Base-by-base conservation (phyloP, 2,113 vertebrate species). In the Antigone vipio region DNA sequence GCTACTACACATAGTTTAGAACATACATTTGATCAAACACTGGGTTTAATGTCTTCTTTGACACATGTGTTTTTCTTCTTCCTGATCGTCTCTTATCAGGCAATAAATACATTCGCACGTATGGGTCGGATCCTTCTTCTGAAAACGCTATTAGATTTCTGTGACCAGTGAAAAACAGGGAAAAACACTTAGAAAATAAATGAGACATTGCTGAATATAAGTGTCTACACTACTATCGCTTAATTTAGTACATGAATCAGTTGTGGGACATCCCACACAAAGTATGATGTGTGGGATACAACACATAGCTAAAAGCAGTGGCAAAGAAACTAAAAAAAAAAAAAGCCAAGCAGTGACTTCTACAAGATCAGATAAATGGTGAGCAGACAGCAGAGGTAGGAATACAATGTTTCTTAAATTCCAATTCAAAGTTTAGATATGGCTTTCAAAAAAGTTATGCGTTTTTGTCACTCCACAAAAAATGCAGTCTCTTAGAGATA, bases 41-140 rank as follows among this genome's bases (percentile, higher is more conserved):
- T 0, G 99, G 99, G 96, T 99, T 99, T 66, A 99, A 97, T 2
- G 96, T 99, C 97, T 99, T 99, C 98, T 99, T 99, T 7, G 97
- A 89, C 6, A 99, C 99, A 11, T 98, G 98, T 47, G 99, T 99
- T 99, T 99, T 99, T 98, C 99, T 98, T 95, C 99, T 97, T 78
- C 99, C 99, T 0, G 99, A 99, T 63, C 99, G 97, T 55, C 99
- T 98, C 95, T 99, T 99, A 97, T 99, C 99, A 55, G 99, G 99
- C 38, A 99, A 97, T 95, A 99, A 98, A 98, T 99, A 99, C 97
- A 99, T 93, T 84, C 99, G 98, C 63, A 99, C 99, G 2, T 99
- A 99, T 0, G 99, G 99, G 55, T 99, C 99, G 0, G 99, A 99
- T 35, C 99, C 99, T 6, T 99, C 99, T 73, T 99, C 99, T 0